Evolutionary conservation across 2,888 invertebrate species (phyloP).

Genomic region (Reticulitermes lucifugus): DNA sequence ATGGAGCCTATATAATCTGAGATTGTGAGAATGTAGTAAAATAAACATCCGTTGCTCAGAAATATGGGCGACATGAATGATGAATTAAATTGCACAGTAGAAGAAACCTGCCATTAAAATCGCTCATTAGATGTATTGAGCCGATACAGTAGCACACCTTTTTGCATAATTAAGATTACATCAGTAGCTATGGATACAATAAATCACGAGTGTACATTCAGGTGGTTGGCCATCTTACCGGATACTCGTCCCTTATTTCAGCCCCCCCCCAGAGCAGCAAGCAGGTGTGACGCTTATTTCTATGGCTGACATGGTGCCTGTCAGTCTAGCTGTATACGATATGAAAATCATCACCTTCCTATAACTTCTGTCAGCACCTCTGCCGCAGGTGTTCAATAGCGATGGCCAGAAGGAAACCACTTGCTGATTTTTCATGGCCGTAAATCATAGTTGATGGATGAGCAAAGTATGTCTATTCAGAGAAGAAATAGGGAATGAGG

Average conservation of each 20-base stretch:
- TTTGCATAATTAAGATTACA: neutral
- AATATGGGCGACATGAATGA: too few species aligned
- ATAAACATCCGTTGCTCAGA: too few species aligned
- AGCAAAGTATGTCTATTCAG: neutral
- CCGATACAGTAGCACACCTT: neutral
- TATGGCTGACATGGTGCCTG: neutral
- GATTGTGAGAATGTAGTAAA: too few species aligned
- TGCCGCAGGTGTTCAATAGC: neutral
- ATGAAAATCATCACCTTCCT: neutral
- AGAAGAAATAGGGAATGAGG: too few species aligned
- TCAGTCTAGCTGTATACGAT: neutral
- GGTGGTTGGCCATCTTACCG: neutral
- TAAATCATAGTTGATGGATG: neutral
- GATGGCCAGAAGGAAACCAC: neutral
- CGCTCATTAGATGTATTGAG: neutral
- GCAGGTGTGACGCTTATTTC: slow-evolving; percentile 9
- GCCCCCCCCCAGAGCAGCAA: neutral
- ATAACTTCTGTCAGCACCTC: neutral
- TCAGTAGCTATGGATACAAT: neutral
- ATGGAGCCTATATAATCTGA: too few species aligned
- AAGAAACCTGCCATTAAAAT: too few species aligned
- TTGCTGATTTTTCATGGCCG: neutral
- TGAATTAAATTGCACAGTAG: too few species aligned
- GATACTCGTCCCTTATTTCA: neutral
- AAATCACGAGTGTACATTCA: neutral